Evolutionary conservation across 1,140 invertebrate species (phyloP), one percentile per base, ranked within the genome.

Genomic region (Pseudachorutes palmiensis): DNA sequence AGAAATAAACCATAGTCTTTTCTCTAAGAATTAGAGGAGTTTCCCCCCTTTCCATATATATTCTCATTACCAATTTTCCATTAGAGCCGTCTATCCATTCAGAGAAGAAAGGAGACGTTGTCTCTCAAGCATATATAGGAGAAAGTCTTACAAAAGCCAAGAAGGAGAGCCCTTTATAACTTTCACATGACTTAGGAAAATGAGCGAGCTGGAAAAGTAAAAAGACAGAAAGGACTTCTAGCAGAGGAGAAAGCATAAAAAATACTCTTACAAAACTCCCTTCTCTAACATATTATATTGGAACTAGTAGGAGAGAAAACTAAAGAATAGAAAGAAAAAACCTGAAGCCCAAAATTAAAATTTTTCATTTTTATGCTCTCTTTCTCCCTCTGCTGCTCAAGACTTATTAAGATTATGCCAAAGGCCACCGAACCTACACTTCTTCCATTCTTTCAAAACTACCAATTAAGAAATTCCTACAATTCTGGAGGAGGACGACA

Each of bases 11-110:
- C 24, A 24, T 55, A n/a, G 5, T 55, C 51, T 14, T 55, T 60
- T 30, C 30, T 31, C 58, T 29, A 45, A 45, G n/a, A n/a, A n/a
- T n/a, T n/a, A n/a, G n/a, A n/a, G n/a, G n/a, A n/a, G n/a, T n/a
- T n/a, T n/a, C 36, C 51, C 51, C 51, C 51, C 24, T 55, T 55
- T 24, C 51, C 51, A 22, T 55, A 16, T 45, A 45, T 55, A 55
- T 55, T 55, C 51, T 55, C 51, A 55, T 55, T 55, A 55, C 12
- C 12, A 24, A 55, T 55, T 55, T 55, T 24, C 51, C 51, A 12
- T 55, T 55, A 24, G 24, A 19, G 12, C 51, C 24, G 51, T 24
- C 51, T 26, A 55, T 16, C 51, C 51, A 55, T 55, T 5, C 24
- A 24, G 24, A 55, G 51, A 22, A 55, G 5, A 55, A 55, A 24